phyloP scores from a whole-genome alignment of 2,113 vertebrate species.

The Ramphastos sulfuratus region DNA sequence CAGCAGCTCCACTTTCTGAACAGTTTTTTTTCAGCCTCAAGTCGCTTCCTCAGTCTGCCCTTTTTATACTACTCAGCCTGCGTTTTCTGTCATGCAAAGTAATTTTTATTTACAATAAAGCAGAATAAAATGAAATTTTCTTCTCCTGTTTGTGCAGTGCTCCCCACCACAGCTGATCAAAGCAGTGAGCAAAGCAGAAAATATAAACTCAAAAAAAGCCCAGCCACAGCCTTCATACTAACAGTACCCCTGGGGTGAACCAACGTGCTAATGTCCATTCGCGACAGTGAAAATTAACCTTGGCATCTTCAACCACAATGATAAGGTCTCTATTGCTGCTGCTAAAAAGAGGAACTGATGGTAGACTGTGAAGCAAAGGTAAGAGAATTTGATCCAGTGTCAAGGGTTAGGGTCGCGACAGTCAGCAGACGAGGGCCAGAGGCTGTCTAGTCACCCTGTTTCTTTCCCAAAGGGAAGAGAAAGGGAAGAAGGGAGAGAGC shows the following conservation, averaged over 20 bases:
- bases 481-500: too few relatives aligned
- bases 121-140: not conserved
- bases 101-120: rapidly evolving
- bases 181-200: not conserved
- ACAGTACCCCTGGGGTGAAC: not conserved
- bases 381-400: not conserved
- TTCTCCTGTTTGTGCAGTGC: not conserved
- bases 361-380: not conserved
- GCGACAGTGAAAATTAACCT: not conserved
- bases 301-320: not conserved
- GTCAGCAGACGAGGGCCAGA: too few relatives aligned
- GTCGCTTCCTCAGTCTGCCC: not conserved
- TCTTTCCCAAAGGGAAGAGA: too few relatives aligned
- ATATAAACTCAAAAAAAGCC: not conserved
- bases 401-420: too few relatives aligned
- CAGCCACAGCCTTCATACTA: not conserved
- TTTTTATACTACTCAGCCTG: not conserved
- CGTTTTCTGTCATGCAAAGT: not conserved
- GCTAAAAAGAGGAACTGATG: not conserved
- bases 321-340: not conserved
- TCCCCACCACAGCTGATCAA: not conserved
- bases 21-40: not conserved
- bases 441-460: too few relatives aligned
- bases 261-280: not conserved
- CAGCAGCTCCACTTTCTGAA: not conserved